Percentiles rank a stretch among this genome's conserved stretches.
phyloP scores from a whole-genome alignment of 2,888 invertebrate genomes.

The Himalopsyche tibetana region DNA sequence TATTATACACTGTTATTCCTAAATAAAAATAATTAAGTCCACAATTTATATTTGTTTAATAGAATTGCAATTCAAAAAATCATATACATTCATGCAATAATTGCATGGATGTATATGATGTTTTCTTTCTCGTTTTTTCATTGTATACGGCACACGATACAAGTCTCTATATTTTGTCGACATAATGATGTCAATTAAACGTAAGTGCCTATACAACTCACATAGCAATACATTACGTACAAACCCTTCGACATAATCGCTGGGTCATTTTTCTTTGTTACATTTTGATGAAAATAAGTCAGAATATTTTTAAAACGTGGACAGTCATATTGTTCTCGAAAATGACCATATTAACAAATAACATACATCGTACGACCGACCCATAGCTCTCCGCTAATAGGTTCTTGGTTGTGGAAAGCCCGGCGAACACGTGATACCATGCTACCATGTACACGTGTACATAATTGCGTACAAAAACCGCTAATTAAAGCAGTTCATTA shows the following conservation, averaged over 20 bases:
- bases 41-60: too few species aligned
- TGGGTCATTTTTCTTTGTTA: neutral
- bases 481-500: slow-evolving; percentile 65
- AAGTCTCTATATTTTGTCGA: neutral
- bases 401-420: slow-evolving; percentile 35
- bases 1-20: too few species aligned
- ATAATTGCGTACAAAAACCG: slow-evolving; percentile 64
- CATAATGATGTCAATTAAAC: neutral
- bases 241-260: neutral
- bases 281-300: neutral
- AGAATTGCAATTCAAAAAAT: too few species aligned
- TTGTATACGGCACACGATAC: too few species aligned
- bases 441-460: slow-evolving; percentile 51
- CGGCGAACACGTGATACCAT: slow-evolving; percentile 29
- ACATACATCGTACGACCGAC: slow-evolving; percentile 20
- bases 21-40: too few species aligned
- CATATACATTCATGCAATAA: too few species aligned
- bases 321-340: slow-evolving; percentile 12
- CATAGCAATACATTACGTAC: neutral
- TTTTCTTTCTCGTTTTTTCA: too few species aligned
- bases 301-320: neutral
- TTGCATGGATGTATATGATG: too few species aligned
- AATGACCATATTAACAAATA: slow-evolving; percentile 32
- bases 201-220: neutral
- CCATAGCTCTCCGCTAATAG: slow-evolving; percentile 31